These are phyloP conservation scores for Cheilosia vulpina DNA, from an alignment of 2,888 invertebrate genomes.

Conservation along the genomic window DNA sequence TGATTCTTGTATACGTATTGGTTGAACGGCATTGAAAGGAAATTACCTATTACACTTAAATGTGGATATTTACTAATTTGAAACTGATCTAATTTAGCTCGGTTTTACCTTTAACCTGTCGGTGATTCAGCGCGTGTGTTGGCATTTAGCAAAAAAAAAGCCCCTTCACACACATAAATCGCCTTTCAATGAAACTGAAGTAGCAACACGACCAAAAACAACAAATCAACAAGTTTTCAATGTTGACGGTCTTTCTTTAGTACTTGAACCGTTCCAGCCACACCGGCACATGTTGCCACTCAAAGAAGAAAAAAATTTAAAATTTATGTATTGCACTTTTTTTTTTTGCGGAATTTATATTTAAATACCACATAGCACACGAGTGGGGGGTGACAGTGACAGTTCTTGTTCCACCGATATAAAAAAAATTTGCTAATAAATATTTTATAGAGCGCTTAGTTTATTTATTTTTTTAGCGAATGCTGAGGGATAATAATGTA, in stretches of 20 bases:
- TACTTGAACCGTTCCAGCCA: slow-evolving; percentile 26
- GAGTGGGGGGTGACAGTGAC: background rate
- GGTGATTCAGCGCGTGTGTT: slow-evolving; percentile 20
- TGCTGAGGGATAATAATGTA: no score
- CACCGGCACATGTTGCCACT: slow-evolving; percentile 30
- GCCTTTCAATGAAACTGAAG: slow-evolving; percentile 13
- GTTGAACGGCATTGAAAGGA: no score
- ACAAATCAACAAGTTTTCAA: slow-evolving; percentile 18
- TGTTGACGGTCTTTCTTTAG: slow-evolving; percentile 26
- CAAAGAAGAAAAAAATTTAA: background rate
- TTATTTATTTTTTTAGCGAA: no score
- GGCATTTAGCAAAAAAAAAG: background rate
- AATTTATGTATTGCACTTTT: background rate
- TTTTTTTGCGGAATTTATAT: background rate
- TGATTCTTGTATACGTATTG: no score
- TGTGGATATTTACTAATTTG: slow-evolving; percentile 10
- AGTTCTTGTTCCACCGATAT: background rate
- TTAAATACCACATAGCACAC: background rate
- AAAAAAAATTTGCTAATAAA: background rate
- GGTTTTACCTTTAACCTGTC: slow-evolving; percentile 16
- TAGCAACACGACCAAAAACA: slow-evolving; percentile 10
- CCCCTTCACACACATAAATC: slow-evolving; percentile 12
- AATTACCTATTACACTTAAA: background rate
- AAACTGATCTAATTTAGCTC: slow-evolving; percentile 3
- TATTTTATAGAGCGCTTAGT: background rate